Conservation (phyloP, 2,113 vertebrate species). For the Potamarius usumacintae region DNA sequence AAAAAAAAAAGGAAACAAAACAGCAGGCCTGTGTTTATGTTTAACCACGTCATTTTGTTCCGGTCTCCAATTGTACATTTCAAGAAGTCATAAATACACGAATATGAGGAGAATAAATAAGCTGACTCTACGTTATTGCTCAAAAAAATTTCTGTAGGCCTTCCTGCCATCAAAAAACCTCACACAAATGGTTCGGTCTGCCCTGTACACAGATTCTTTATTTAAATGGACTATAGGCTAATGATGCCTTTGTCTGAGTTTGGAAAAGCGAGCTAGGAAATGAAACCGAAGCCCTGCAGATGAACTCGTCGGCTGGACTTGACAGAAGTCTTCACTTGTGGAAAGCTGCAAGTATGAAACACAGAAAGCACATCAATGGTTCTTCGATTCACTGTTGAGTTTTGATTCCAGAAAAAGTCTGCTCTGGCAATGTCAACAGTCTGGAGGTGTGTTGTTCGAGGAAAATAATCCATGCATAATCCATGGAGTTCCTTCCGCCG, state of each 20-base stretch:
- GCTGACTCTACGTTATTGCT: not conserved
- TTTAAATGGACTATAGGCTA: not conserved
- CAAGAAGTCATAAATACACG: not conserved
- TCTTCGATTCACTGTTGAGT: too few species aligned
- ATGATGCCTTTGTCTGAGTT: not conserved
- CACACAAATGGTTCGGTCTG: not conserved
- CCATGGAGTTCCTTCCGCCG: too few species aligned
- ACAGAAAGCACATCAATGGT: not conserved
- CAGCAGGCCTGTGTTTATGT: not conserved
- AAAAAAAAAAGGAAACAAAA: not conserved
- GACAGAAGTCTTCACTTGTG: not conserved
- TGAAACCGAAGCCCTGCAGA: not conserved
- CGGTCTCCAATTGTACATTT: not conserved
- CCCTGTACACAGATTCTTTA: not conserved
- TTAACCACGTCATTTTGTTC: not conserved
- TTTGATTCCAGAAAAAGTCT: too few species aligned
- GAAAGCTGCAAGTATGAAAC: not conserved
- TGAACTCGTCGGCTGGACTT: not conserved
- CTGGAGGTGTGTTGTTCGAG: too few species aligned
- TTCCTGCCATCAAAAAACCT: too few species aligned
- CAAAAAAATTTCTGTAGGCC: not conserved
- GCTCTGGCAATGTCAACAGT: too few species aligned
- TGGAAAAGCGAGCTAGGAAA: not conserved
- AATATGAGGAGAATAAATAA: constrained; percentile 26
- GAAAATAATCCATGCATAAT: too few species aligned